Evolutionary conservation across 1,140 invertebrate species (phyloP), one percentile per base, ranked within the genome.

Genomic region (Drosophila parvula): DNA sequence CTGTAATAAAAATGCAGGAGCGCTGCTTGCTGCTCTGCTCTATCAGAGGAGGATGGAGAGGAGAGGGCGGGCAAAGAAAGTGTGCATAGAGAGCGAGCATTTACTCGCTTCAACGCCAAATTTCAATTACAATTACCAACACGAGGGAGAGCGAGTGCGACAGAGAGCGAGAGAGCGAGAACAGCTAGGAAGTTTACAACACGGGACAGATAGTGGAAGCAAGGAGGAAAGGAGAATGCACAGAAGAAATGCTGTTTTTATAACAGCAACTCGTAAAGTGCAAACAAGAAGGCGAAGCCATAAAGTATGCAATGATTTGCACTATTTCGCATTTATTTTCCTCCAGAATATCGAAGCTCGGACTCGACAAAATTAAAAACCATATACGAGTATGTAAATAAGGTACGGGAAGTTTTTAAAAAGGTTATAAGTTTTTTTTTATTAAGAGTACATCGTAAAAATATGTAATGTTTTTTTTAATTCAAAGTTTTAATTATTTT

Each of bases 71-170:
- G 48, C n/a, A 32, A 50, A 27, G 38, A 56, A 51, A 48, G 55
- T 36, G 40, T 41, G 62, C 59, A 44, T 36, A 61, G 62, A 78
- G 62, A 38, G 60, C 59, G 51, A 40, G 59, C 73, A 79, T 91
- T 91, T 91, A 91, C 59, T 90, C 81, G 84, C 90, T 81, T 89
- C 89, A 89, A 91, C 89, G 84, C 89, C 84, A 82, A 91, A 91
- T 91, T 91, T 91, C 89, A 91, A 91, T 91, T 91, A 89, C 81
- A 90, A 90, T 90, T 90, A 90, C 88, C 68, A 78, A 63, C 73
- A 74, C 62, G 57, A 59, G 14, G 12, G 36, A 41, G 57, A 34
- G 48, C 16, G 48, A 12, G n/a, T 6, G 48, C n/a, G 48, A 51
- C 16, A 18, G 48, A 38, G 51, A 48, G 53, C 69, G 41, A 51